A percentile compares a stretch with the other conserved stretches of the same genome.
Evolutionary conservation across 2,113 vertebrate species (phyloP).

Genomic region (Oncorhynchus kisutch): DNA sequence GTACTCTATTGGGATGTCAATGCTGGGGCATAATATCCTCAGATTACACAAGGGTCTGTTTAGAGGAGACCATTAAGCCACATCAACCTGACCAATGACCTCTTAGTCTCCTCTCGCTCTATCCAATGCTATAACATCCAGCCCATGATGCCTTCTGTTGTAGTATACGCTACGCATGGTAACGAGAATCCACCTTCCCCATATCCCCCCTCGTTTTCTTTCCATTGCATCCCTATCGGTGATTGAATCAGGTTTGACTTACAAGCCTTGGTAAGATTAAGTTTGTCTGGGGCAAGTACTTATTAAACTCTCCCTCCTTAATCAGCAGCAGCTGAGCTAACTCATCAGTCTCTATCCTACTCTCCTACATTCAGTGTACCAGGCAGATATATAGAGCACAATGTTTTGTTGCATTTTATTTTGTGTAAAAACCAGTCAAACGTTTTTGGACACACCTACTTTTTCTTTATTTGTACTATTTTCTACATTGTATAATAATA

Average conservation of each 20-base stretch:
- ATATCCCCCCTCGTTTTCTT: background rate
- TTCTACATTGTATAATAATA: too few relatives aligned
- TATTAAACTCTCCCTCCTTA: slow-evolving; percentile 26
- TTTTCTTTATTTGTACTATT: too few relatives aligned
- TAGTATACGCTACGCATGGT: too few relatives aligned
- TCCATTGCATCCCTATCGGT: slow-evolving; percentile 23
- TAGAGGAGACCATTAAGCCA: slow-evolving; percentile 51
- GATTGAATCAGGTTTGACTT: slow-evolving; percentile 34
- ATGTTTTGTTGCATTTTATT: background rate
- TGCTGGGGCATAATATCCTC: background rate
- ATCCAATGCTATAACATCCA: too few relatives aligned
- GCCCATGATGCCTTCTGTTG: too few relatives aligned
- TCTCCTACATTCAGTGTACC: background rate
- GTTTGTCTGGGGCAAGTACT: slow-evolving; percentile 28
- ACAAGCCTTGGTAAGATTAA: slow-evolving; percentile 9
- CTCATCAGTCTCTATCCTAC: background rate
- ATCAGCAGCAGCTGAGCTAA: slow-evolving; percentile 17
- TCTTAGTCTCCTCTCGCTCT: background rate
- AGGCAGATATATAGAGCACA: background rate
- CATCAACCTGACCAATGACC: slow-evolving; percentile 24
- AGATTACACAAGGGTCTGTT: slow-evolving; percentile 45
- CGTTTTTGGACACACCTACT: too few relatives aligned
- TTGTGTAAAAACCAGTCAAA: too few relatives aligned
- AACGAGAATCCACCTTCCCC: background rate
- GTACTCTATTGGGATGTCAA: too few relatives aligned